Evolutionary conservation across 2,888 invertebrate genomes (phyloP), one percentile per base, ranked within the genome.

Genomic region (Bibio marci): DNA sequence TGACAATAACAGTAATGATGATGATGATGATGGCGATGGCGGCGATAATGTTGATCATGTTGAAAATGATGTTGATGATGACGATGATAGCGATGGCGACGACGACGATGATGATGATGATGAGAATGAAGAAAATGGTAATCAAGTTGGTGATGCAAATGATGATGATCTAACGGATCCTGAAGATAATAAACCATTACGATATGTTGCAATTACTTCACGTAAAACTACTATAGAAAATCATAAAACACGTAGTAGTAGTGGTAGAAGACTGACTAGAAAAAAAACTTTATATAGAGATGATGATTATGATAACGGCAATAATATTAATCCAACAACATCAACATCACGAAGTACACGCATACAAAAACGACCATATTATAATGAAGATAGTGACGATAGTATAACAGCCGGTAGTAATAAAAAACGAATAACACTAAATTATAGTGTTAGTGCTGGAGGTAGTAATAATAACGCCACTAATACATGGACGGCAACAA

Each of bases 361-460:
- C 12, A 60, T 58, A 41, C 55, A 58, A 30, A 69, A 67, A 45
- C 62, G 70, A 1, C 61, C 61, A 2, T 65, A 63, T 10, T 73
- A 73, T 59, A 71, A 72, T 61, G 73, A 73, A 55, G 69, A 71
- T 52, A 69, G 69, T 45, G 70, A 70, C 36, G 58, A 57, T 56
- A 53, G 56, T 2, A 56, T 56, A 12, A 62, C 62, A 13, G 65
- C 63, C 52, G 66, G 66, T 59, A 10, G 10, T 13, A 37, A 26
- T 18, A 45, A 45, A 35, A 37, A 43, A 26, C 42, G 40, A 17
- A 36, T 22, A 22, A 22, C 8, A 8, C 5, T 6, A 6, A 8
- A 22, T 22, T 6, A 4, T 4, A 15, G 27, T 11, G 35, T 26
- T 4, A 27, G 27, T 25, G 35, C 17, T 17, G 35, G n/a, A 10